phyloP scores from a whole-genome alignment of 2,797 vertebrate species.

The Mionectes olivaceus region DNA sequence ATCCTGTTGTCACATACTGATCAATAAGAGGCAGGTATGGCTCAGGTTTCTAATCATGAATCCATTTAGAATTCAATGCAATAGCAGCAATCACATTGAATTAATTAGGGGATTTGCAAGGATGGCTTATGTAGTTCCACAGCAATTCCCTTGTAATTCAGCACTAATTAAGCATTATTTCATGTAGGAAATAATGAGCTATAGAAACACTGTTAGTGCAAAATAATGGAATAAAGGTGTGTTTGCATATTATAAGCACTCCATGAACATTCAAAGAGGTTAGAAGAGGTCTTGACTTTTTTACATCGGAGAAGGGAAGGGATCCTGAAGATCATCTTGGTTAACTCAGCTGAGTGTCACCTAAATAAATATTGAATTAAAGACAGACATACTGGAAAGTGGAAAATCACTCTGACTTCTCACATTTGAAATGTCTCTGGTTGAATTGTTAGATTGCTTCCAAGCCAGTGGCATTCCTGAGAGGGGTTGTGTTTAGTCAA shows the following conservation, averaged over 20 bases:
- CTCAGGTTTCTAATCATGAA: constrained; percentile 61
- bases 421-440: constrained; percentile 53
- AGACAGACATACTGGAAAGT: neutral
- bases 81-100: constrained; percentile 42
- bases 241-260: constrained; percentile 62
- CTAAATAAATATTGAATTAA: constrained; percentile 59
- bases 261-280: constrained; percentile 36
- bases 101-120: constrained; percentile 61
- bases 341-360: neutral
- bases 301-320: neutral
- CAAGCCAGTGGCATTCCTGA: neutral
- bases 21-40: constrained; percentile 56
- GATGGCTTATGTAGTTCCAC: constrained; percentile 49
- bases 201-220: constrained; percentile 62
- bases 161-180: constrained; percentile 71
- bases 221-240: constrained; percentile 69
- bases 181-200: constrained; percentile 74
- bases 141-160: constrained; percentile 66
- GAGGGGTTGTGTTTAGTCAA: neutral
- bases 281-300: constrained; percentile 47
- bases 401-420: constrained; percentile 21
- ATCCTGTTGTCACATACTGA: constrained; percentile 25
- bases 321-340: neutral
- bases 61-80: constrained; percentile 61
- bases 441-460: constrained; percentile 57